Percentiles rank a stretch among this genome's conserved stretches.
Evolutionary conservation across 2,113 vertebrate genomes (phyloP).

Genomic region (Pangasianodon gigas): DNA sequence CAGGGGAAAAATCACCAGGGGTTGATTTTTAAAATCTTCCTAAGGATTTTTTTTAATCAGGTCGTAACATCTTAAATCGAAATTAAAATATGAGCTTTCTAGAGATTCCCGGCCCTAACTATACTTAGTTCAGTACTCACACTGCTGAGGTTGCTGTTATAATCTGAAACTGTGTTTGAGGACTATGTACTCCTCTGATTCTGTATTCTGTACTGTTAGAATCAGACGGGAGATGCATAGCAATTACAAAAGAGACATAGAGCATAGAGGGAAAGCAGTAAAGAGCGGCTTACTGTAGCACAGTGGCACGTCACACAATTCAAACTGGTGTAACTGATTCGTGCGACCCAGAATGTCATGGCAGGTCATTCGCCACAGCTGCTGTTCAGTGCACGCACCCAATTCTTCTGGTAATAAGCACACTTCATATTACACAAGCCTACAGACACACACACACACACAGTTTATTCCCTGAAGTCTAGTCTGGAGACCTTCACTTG

Average conservation of each 20-base stretch:
- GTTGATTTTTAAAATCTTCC: not conserved
- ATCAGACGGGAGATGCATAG: not conserved
- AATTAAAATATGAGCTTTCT: not conserved
- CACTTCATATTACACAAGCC: not conserved
- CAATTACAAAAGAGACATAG: not conserved
- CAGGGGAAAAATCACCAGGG: not conserved
- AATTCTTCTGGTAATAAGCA: not conserved
- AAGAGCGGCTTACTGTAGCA: conserved; percentile 30
- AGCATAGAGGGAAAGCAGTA: not conserved
- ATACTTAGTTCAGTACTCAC: not conserved
- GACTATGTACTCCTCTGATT: not conserved
- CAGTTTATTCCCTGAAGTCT: not conserved
- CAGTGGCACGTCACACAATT: conserved; percentile 35
- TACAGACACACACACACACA: conserved; percentile 37
- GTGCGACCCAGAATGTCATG: conserved; percentile 41
- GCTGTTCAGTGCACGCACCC: conserved; percentile 14
- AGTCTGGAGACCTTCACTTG: not conserved
- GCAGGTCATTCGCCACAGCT: conserved; percentile 51
- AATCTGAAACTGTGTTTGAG: not conserved
- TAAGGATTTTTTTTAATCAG: not conserved
- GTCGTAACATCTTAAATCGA: not conserved
- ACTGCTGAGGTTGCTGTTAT: not conserved
- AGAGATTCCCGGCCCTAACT: not conserved
- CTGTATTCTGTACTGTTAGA: not conserved
- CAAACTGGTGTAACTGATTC: conserved; percentile 34